A percentile compares a stretch with the other conserved stretches of the same genome.
Conservation (phyloP, 64 coral and sea anemone genomes). For the Montipora cactus region DNA sequence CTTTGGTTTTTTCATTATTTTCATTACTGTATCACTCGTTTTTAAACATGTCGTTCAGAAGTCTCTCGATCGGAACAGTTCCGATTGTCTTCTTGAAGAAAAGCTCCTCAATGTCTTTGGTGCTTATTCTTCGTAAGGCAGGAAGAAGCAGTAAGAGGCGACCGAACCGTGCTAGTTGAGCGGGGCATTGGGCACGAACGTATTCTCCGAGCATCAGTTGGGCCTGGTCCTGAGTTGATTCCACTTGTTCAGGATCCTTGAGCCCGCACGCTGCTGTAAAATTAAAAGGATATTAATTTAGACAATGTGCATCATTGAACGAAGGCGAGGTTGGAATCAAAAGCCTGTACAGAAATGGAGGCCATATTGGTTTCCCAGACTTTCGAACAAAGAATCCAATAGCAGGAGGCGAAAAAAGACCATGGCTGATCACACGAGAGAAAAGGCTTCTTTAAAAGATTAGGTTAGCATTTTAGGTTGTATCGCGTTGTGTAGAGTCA, state of each 20-base stretch:
- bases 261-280: slow-evolving; percentile 78
- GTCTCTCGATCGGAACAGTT: slow-evolving; percentile 89
- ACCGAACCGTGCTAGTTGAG: slow-evolving; percentile 85
- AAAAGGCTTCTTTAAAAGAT: too few relatives aligned
- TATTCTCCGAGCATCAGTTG: slow-evolving; percentile 95
- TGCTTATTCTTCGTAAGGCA: slow-evolving; percentile 78
- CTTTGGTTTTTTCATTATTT: neutral
- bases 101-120: slow-evolving; percentile 80
- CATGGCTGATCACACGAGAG: too few relatives aligned
- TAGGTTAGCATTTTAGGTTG: too few relatives aligned
- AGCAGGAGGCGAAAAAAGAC: too few relatives aligned
- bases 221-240: slow-evolving; percentile 91
- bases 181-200: slow-evolving; percentile 77
- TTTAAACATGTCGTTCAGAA: slow-evolving; percentile 91
- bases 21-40: slow-evolving; percentile 63
- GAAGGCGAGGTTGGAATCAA: too few relatives aligned
- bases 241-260: slow-evolving; percentile 91
- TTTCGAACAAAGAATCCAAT: too few relatives aligned
- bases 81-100: slow-evolving; percentile 95
- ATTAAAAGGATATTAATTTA: neutral
- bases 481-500: too few relatives aligned
- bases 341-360: too few relatives aligned
- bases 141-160: slow-evolving; percentile 80
- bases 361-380: too few relatives aligned
- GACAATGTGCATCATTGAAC: too few relatives aligned